Evolutionary conservation across 2,113 vertebrate genomes (phyloP), one percentile per base, ranked within the genome.

Genomic region (Ranitomeya variabilis): DNA sequence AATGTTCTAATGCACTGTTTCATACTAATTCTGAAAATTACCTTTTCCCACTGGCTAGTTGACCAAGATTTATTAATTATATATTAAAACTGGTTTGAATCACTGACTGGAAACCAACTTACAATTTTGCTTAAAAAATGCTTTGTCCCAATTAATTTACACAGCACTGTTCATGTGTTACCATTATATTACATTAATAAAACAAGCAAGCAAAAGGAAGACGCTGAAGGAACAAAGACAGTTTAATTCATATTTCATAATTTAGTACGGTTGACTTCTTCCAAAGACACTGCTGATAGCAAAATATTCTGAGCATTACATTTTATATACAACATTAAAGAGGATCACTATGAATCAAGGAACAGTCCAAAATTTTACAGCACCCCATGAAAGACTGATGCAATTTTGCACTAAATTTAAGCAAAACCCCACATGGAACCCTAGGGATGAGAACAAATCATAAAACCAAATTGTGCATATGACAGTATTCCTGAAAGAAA

Each of bases 311-410:
- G 88, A 95, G 92, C 93, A 87, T 92, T 91, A 94, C 91, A 93
- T 91, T 94, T 92, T 94, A 94, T 92, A 94, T 91, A 95, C 90
- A 94, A 90, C 90, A 92, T 91, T 91, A 92, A 93, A 94, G 91
- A 91, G 86, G 91, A 92, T 92, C 91, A 92, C 86, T 81, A 91
- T 90, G 94, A 93, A 92, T 74, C 86, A 92, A 90, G 89, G 90
- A 86, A 85, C 87, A 90, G 80, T 85, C 90, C 91, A 86, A 91
- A 76, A 78, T 91, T 90, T 87, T 66, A 74, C 88, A 91, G 76
- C 51, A 91, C 79, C 83, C 86, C 86, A 55, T 91, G 59, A 45
- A 83, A 76, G 79, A 74, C 57, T 81, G 83, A 57, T 66, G 55
- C 62, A 89, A n/a, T 80, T 89, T 86, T 80, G 76, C 76, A 89